Conservation (phyloP, 2,797 vertebrate genomes). For the Syndactyla subalaris region DNA sequence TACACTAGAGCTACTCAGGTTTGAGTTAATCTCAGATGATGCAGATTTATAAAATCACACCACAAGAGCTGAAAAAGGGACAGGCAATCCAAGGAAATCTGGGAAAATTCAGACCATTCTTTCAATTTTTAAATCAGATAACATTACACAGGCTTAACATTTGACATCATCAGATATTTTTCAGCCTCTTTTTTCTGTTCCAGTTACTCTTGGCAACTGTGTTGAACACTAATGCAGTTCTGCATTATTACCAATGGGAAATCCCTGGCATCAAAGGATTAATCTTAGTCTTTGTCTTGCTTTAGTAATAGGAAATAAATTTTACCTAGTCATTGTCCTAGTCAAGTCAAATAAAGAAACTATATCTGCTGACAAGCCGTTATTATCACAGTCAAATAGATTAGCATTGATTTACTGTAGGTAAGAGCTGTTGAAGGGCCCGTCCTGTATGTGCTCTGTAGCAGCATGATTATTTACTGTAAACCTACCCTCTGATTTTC, state of each 20-base stretch:
- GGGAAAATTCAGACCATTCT: neutral
- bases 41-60: neutral
- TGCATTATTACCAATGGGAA: constrained; percentile 53
- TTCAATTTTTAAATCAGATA: neutral
- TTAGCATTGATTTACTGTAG: constrained; percentile 69
- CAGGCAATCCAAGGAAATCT: neutral
- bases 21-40: neutral
- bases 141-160: constrained; percentile 8
- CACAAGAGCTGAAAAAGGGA: neutral
- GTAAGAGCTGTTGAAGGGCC: constrained; percentile 58
- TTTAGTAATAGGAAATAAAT: constrained; percentile 68
- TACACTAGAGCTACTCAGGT: neutral
- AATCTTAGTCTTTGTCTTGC: constrained; percentile 49
- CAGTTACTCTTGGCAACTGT: constrained; percentile 52
- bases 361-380: constrained; percentile 54
- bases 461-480: constrained; percentile 73
- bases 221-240: constrained; percentile 44
- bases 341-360: constrained; percentile 66
- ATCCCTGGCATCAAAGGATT: constrained; percentile 62
- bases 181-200: neutral
- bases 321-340: constrained; percentile 40
- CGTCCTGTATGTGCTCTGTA: constrained; percentile 16
- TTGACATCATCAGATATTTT: constrained; percentile 38
- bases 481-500: constrained; percentile 82
- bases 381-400: constrained; percentile 68